Percentiles rank a stretch among this genome's conserved stretches.
These are phyloP conservation scores for Phortica magna DNA, from an alignment of 2,888 invertebrate genomes.

Conservation along the genomic window DNA sequence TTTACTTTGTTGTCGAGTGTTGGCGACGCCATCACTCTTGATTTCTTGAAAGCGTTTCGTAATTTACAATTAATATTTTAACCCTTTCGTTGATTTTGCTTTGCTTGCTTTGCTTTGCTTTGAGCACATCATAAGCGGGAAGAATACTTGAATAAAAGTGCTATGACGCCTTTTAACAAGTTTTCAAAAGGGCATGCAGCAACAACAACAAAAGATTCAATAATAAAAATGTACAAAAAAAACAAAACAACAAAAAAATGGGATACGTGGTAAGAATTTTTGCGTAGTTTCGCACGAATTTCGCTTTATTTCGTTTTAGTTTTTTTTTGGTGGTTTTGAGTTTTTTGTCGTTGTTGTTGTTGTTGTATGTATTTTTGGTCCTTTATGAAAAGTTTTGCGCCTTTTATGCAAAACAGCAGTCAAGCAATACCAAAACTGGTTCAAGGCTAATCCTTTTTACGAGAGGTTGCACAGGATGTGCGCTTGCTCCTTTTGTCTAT, in stretches of 20 bases:
- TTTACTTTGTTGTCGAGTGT: conserved; percentile 32
- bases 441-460: conserved; percentile 11
- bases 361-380: not conserved
- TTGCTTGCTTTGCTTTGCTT: not conserved
- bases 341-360: not conserved
- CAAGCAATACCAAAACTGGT: conserved; percentile 1
- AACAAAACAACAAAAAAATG: not conserved
- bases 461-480: not conserved
- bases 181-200: not conserved
- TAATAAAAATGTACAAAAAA: not conserved
- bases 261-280: not conserved
- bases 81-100: not conserved
- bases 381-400: not conserved
- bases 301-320: not conserved
- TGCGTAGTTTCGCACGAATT: conserved; percentile 25
- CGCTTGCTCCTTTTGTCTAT: not conserved
- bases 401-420: conserved; percentile 18
- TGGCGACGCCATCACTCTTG: conserved; percentile 63
- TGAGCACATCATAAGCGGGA: conserved; percentile 12
- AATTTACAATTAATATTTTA: conserved; percentile 66
- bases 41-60: conserved; percentile 65
- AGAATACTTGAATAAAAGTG: not conserved
- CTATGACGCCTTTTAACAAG: not conserved
- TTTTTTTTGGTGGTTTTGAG: not conserved
- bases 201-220: conserved; percentile 7